Percentiles rank a stretch among this genome's conserved stretches.
Conservation (phyloP, 2,113 vertebrate species). For the Pygoscelis antarcticus region DNA sequence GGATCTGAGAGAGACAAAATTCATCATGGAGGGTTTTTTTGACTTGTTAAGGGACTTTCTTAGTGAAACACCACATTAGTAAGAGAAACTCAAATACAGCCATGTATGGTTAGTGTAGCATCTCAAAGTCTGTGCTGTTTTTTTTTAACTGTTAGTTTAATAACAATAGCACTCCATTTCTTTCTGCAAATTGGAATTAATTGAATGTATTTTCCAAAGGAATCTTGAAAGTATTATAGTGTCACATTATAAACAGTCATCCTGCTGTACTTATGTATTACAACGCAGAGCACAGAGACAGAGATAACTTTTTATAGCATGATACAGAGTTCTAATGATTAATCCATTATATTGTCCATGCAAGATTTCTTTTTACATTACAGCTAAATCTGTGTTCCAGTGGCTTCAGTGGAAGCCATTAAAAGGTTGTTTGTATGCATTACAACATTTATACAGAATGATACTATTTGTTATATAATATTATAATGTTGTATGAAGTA, state of each 20-base stretch:
- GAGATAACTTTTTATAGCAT: neutral
- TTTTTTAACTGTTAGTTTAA: neutral
- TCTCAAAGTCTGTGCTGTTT: neutral
- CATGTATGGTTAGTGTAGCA: neutral
- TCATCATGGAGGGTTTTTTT: neutral
- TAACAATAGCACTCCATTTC: neutral
- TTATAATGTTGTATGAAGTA: constrained; percentile 49
- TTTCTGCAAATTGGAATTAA: neutral
- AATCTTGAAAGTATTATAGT: neutral
- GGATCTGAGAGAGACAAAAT: neutral
- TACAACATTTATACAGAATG: constrained; percentile 57
- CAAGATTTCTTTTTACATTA: constrained; percentile 62
- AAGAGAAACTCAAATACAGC: neutral
- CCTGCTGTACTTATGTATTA: neutral
- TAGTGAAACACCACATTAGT: neutral
- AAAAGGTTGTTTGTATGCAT: constrained; percentile 59
- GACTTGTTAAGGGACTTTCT: neutral
- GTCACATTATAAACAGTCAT: neutral
- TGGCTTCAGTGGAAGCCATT: constrained; percentile 48
- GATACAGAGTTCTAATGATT: constrained; percentile 45
- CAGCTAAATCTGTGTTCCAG: constrained; percentile 15
- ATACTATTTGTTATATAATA: constrained; percentile 50
- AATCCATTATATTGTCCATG: constrained; percentile 49
- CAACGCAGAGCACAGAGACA: constrained; percentile 16
- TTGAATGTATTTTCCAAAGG: neutral